Percentiles rank a stretch among this genome's conserved stretches.
phyloP scores from a whole-genome alignment of 2,888 invertebrate genomes.

The Oligia fasciuncula region DNA sequence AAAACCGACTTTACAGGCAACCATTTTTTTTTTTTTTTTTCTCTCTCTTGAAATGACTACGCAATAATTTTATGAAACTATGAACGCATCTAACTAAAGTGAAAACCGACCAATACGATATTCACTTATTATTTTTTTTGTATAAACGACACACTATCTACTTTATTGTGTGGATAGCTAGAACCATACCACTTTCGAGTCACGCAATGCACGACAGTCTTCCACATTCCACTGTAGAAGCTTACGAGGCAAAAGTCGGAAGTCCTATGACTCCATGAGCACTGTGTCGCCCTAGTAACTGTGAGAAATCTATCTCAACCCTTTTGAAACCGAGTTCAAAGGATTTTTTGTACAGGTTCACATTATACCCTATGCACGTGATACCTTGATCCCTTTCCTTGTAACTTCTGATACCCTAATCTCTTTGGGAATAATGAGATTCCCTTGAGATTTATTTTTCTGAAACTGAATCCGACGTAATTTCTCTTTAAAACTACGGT shows the following conservation, averaged over 20 bases:
- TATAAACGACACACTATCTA: not conserved
- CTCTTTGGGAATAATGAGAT: constrained; percentile 25
- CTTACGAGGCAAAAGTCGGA: not conserved
- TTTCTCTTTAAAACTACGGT: not conserved
- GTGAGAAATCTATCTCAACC: constrained; percentile 43
- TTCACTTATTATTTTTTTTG: too few species aligned
- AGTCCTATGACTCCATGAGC: not conserved
- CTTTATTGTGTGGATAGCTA: not conserved
- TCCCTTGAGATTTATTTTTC: constrained; percentile 4
- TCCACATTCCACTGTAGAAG: not conserved
- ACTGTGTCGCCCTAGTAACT: constrained; percentile 39
- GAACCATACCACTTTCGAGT: not conserved
- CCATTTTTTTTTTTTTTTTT: too few species aligned
- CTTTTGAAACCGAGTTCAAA: constrained; percentile 9
- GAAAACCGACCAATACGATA: too few species aligned
- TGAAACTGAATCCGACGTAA: not conserved
- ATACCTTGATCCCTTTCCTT: constrained; percentile 23
- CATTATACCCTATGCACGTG: constrained; percentile 9
- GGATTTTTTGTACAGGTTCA: constrained; percentile 10
- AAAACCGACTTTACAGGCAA: too few species aligned
- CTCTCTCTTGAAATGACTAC: too few species aligned
- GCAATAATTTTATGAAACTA: too few species aligned
- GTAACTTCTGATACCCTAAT: constrained; percentile 33
- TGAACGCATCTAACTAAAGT: too few species aligned
- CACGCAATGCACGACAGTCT: not conserved